Base-by-base conservation (phyloP, 53 echinoderm and acorn worm genomes). In the Arbacia lixula region DNA sequence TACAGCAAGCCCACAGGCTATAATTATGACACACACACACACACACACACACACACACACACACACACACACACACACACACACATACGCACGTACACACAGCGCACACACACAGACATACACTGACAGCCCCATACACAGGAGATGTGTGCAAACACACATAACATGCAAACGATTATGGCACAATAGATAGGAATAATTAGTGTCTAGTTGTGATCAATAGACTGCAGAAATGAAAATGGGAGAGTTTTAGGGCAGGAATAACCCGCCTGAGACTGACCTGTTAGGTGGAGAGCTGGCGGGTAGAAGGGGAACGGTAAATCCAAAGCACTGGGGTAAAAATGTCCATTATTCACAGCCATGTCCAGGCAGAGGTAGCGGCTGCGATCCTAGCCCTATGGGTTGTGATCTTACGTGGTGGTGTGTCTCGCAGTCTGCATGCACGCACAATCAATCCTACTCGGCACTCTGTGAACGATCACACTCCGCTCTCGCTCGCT, bases 291-390 rank as follows among this genome's bases (percentile, higher is more conserved):
- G 53, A 95, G 39, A 37, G 91, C 88, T 35, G 91, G 94, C 16
- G 94, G 91, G 61, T 91, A 95, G 67, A 86, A 91, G 17, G 95
- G 91, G 83, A 91, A 95, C 29, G 95, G 89, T 87, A 95, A 57
- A 68, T 95, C 95, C 89, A 95, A 74, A 34, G 87, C 91, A 84
- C 89, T 76, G 32, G 91, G 95, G 68, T 95, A 95, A 72, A 95
- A 85, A 85, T 86, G 89, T 66, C 95, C 95, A 85, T 95, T 95
- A 91, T 95, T 95, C 87, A 95, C 91, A 71, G 95, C 95, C 95
- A 95, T 95, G 89, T 91, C 90, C 73, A 62, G 82, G 82, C 79
- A 31, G 39, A 58, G 9, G 69, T 17, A 43, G 33, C 64, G 43
- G 46, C 78, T 55, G 60, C 78, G 78, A 42, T 62, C 46, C 42